Evolutionary conservation across 2,113 vertebrate genomes (phyloP).

Genomic region (Tapirus terrestris): DNA sequence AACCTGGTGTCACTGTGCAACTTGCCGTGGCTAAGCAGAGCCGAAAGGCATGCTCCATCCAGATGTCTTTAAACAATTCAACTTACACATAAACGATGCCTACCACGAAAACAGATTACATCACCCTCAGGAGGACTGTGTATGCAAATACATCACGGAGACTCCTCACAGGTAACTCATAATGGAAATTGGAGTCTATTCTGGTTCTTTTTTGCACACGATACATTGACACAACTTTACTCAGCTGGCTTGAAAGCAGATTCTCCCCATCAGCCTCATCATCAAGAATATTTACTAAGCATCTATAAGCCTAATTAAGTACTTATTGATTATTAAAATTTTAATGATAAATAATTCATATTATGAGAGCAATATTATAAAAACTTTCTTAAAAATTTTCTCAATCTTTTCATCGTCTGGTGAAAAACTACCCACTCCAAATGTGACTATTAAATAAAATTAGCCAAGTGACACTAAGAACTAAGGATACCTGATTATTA

Average conservation of each 20-base stretch:
- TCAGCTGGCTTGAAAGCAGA: neutral
- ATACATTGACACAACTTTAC: neutral
- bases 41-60: neutral
- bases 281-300: neutral
- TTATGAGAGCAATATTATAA: neutral
- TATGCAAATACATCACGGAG: neutral
- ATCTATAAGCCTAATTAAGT: neutral
- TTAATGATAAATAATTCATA: neutral
- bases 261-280: neutral
- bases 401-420: neutral
- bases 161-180: neutral
- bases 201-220: neutral
- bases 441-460: neutral
- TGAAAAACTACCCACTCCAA: neutral
- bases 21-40: neutral
- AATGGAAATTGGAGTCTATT: neutral
- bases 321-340: neutral
- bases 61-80: neutral
- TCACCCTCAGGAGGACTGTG: neutral
- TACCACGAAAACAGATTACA: rapidly evolving
- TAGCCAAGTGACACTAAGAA: neutral
- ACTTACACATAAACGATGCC: neutral
- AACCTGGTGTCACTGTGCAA: neutral
- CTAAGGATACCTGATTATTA: neutral
- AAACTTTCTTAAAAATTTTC: neutral